Evolutionary conservation across 2,113 vertebrate genomes (phyloP), one percentile per base, ranked within the genome.

Genomic region (Alouatta palliata): DNA sequence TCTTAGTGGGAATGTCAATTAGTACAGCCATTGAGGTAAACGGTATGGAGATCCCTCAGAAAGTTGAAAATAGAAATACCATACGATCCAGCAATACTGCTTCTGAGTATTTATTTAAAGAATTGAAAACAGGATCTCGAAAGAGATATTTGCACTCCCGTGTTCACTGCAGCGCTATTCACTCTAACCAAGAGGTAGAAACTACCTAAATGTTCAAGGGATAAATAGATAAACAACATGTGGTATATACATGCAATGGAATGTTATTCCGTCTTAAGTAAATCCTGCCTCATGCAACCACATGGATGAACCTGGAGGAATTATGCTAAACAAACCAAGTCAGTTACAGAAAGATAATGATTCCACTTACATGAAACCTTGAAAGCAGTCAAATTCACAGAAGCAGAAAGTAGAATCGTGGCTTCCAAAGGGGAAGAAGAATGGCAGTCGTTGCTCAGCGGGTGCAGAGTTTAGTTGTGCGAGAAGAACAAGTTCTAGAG

Each of bases 371-470:
- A 6, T 3, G 8, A 32, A 32, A 3, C 3, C 1, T 6, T 73
- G 0, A 66, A 17, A 21, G 79, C 13, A 17, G 27, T 6, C 25
- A 40, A 17, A 12, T 25, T 32, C 49, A 8, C 25, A 20, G 25
- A 25, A 35, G 76, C 56, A 47, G 47, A 45, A 11, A 30, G n/a
- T 16, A 17, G 30, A 13, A 21, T 2, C 6, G 6, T 14, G 52
- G 76, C 2, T 23, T 9, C 47, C 54, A 27, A 79, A 75, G 32
- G 12, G 8, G 5, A 14, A 49, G 7, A 3, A 7, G 13, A 11
- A 21, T 9, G 40, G 35, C 9, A 27, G 12, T 1, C 5, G 20
- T 6, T 4, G 45, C 1, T 12, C 8, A 19, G 8, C 0, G 20
- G 30, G 12, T 2, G 1, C 11, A 32, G 35, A 16, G 27, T 25